A percentile compares a stretch with the other conserved stretches of the same genome.
Conservation (phyloP, 2,113 vertebrate species). For the Panthera uncia region DNA sequence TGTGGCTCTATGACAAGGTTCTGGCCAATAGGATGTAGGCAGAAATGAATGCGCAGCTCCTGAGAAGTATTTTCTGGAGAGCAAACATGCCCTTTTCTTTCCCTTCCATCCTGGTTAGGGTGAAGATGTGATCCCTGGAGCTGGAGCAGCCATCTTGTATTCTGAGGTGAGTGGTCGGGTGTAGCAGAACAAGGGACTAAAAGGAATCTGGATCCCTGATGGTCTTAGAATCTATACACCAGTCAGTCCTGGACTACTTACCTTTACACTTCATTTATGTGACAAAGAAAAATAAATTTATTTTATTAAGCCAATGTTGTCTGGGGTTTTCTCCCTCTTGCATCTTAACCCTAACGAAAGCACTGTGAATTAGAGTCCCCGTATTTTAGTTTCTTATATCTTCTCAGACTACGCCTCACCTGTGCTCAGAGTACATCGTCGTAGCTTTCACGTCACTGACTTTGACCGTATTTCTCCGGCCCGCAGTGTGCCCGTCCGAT, state of each 20-base stretch:
- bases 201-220: neutral
- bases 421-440: neutral
- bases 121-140: neutral
- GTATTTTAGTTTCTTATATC: neutral
- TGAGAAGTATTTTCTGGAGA: neutral
- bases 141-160: neutral
- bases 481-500: too few species aligned
- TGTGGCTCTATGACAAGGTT: neutral
- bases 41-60: neutral
- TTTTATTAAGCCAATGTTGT: neutral
- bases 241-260: neutral
- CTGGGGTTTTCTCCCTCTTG: neutral
- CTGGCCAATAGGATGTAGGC: neutral
- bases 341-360: neutral
- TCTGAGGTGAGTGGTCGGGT: neutral
- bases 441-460: neutral
- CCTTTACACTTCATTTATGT: neutral
- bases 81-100: neutral
- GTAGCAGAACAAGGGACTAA: neutral
- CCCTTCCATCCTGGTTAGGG: neutral
- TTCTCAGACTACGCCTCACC: neutral
- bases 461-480: neutral
- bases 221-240: neutral
- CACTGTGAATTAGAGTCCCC: neutral
- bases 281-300: neutral